Evolutionary conservation across 2,888 invertebrate genomes (phyloP), one percentile per base, ranked within the genome.

Genomic region (Rhorus exstirpatorius): DNA sequence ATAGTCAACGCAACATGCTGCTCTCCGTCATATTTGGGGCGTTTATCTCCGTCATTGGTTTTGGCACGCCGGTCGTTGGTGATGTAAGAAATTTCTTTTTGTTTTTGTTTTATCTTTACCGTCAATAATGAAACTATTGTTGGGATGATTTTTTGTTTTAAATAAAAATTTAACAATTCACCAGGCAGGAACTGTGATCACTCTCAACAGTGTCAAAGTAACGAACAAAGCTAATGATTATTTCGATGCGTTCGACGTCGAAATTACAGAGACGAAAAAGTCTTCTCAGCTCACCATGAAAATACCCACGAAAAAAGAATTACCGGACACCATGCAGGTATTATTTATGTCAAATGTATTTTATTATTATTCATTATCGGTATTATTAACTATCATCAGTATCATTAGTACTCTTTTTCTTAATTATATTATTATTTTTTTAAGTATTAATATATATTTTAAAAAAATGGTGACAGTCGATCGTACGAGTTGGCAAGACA

Each of bases 51-150:
- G 49, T 58, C 14, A 49, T 24, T 12, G 65, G 70, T 46, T 70
- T 82, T 10, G 46, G 68, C 8, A 53, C 67, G 8, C 51, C 75
- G 31, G 82, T 82, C 1, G 46, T 53, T 49, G 78, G 63, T 14
- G 78, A 82, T 19, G 82, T 82, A 12, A 63, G 81, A 68, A 70
- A 49, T n/a, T n/a, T n/a, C n/a, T n/a, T n/a, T n/a, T n/a, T n/a
- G n/a, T n/a, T 81, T 51, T 12, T 8, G 49, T 24, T 14, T 3
- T 0, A 53, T 14, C 12, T 35, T 1, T 46, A 19, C 3, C 21
- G 21, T n/a, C 10, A 14, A 21, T 49, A 21, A 12, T 3, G 1
- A 8, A 1, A 31, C 46, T 7, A 10, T 44, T 24, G 8, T 31
- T 3, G 3, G 31, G 8, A 31, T 35, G 4, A 21, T 41, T 61